Base-by-base conservation (phyloP, 2,888 invertebrate species). In the Lydus trimaculatus region DNA sequence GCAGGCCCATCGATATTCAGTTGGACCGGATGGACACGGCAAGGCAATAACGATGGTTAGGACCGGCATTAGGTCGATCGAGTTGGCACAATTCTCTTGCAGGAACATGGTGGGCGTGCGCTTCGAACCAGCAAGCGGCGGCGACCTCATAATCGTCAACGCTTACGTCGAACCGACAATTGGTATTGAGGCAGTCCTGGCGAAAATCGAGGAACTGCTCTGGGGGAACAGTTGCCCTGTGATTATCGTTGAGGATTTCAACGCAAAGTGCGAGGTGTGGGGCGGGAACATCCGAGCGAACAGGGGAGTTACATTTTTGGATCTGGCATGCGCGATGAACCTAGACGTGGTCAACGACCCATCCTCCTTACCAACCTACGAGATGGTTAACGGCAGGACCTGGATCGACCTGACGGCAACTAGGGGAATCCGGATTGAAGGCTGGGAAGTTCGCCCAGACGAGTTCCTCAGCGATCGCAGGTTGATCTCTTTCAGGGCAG, bases 401-500 rank as follows among this genome's bases (percentile, higher is more conserved):
- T 74, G 67, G 67, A 58, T 75, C 4, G 74, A 76, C 60, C 28
- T 75, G 0, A 72, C 72, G 7, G 17, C 69, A 20, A 62, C 60
- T 0, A 73, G 64, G 52, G 52, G 65, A 0, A 39, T 65, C 4
- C 31, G 13, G 6, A 31, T 67, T 9, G 33, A 25, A 1, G 61
- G 63, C 23, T 72, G 74, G 73, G 31, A 2, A 7, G 71, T 76
- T 11, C 1, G 33, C 6, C 66, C 65, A 0, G 69, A 71, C 5
- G 74, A 76, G n/a, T 66, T 58, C 0, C 52, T 75, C 11, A 73
- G 74, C 58, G 73, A 73, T 48, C 76, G 75, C n/a, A n/a, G n/a
- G n/a, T n/a, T 20, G 13, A 64, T 64, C 17, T 52, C 31, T 31
- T 64, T 63, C 23, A 39, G 39, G 11, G 39, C 31, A 11, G 15